A percentile compares a stretch with the other conserved stretches of the same genome.
These are phyloP conservation scores for Amphiura filiformis DNA, from an alignment of 35 echinoderm and acorn worm species.

Conservation along the genomic window DNA sequence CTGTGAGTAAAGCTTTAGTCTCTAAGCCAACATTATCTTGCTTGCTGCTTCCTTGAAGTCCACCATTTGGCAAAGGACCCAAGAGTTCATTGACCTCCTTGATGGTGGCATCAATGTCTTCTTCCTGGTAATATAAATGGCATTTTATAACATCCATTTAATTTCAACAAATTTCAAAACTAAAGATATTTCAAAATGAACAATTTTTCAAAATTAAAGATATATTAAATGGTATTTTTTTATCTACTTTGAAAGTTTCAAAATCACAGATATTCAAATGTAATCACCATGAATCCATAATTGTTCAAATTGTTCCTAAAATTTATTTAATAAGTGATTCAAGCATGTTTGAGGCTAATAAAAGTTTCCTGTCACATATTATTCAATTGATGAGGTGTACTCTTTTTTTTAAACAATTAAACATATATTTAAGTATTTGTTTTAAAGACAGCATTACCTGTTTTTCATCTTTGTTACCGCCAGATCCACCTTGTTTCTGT, in stretches of 20 bases:
- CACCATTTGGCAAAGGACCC: conserved; percentile 21
- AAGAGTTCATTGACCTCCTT: conserved; percentile 82
- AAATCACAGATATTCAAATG: background rate
- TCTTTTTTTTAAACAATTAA: too few relatives aligned
- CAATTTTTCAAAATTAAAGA: background rate
- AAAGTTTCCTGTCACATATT: too few relatives aligned
- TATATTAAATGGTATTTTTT: background rate
- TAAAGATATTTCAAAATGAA: background rate
- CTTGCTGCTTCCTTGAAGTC: background rate
- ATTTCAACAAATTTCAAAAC: background rate
- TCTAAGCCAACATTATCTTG: conserved; percentile 16
- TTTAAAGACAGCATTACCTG: too few relatives aligned
- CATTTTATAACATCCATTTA: background rate
- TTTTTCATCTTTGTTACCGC: background rate
- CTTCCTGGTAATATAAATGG: conserved; percentile 53
- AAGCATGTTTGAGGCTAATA: too few relatives aligned
- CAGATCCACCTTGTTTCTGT: conserved; percentile 6
- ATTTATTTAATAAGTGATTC: too few relatives aligned
- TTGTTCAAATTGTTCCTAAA: background rate
- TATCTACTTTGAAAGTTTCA: background rate
- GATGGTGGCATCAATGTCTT: conserved; percentile 95
- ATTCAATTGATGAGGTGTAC: too few relatives aligned
- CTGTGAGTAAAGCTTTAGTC: conserved; percentile 56
- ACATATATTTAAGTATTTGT: too few relatives aligned
- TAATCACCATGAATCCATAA: background rate